Conservation (phyloP, 2,113 vertebrate genomes). For the Trichechus manatus region DNA sequence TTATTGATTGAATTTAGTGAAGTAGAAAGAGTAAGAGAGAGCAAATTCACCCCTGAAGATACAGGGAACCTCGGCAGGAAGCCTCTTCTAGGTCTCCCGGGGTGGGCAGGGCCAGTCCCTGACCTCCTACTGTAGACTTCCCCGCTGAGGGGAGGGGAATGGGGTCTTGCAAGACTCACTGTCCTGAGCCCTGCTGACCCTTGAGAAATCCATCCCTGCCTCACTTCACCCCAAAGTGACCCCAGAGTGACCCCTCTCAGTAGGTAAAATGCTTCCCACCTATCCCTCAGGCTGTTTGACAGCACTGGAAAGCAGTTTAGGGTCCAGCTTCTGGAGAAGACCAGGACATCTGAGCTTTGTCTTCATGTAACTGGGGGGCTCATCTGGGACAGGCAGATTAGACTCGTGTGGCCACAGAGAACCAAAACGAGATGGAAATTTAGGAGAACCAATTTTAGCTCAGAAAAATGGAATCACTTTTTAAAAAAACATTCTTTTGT, state of each 20-base stretch:
- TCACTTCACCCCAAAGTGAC: neutral
- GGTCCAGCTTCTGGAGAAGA: neutral
- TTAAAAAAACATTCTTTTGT: neutral
- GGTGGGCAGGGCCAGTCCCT: neutral
- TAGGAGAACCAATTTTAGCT: constrained; percentile 29
- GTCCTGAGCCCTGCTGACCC: neutral
- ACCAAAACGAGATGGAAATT: constrained; percentile 10
- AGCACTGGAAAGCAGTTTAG: neutral
- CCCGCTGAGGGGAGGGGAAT: neutral
- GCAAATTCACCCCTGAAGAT: neutral
- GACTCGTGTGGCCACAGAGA: neutral
- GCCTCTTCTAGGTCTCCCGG: neutral
- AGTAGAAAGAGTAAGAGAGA: neutral
- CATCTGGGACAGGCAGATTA: neutral
- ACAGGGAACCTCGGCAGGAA: neutral
- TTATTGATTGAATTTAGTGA: constrained; percentile 57
- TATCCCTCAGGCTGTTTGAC: neutral
- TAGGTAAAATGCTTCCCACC: neutral
- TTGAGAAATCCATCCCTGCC: neutral
- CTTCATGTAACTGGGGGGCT: neutral
- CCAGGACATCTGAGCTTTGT: neutral
- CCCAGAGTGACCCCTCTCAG: neutral
- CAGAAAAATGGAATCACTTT: neutral
- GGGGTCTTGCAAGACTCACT: neutral
- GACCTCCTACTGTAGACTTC: neutral